These are phyloP conservation scores for Macrobrachium nipponense DNA, from an alignment of 1,140 invertebrate species.

Conservation along the genomic window DNA sequence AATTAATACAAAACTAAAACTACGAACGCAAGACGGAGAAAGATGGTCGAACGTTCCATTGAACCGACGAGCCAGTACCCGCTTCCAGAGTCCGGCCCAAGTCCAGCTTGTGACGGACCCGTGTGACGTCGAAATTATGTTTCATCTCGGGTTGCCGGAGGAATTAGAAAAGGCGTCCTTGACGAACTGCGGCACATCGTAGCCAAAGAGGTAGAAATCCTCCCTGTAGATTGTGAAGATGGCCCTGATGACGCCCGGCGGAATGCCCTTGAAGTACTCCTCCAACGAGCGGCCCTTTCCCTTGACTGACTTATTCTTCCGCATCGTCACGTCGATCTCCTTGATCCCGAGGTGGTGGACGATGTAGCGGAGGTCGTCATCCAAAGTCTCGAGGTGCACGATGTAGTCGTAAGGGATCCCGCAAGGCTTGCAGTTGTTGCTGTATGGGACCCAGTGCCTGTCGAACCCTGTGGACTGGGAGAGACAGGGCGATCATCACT, in stretches of 20 bases:
- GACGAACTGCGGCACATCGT: neutral
- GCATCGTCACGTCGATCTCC: neutral
- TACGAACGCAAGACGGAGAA: too few relatives aligned
- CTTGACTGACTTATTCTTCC: neutral
- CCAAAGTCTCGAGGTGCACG: neutral
- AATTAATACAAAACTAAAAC: too few relatives aligned
- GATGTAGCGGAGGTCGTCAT: neutral
- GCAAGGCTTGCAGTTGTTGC: neutral
- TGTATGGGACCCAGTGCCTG: neutral
- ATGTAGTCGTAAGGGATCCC: neutral
- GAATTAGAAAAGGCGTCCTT: neutral
- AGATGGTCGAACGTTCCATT: too few relatives aligned
- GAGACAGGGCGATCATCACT: too few relatives aligned
- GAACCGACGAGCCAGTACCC: too few relatives aligned
- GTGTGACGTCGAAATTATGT: too few relatives aligned
- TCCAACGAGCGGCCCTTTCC: neutral
- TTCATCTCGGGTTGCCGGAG: too few relatives aligned
- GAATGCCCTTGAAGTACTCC: neutral
- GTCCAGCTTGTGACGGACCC: too few relatives aligned
- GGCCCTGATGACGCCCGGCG: neutral
- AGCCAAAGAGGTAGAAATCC: neutral
- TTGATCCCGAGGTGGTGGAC: neutral
- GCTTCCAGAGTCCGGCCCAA: too few relatives aligned
- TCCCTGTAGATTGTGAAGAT: neutral
- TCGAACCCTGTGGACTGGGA: neutral